These are phyloP conservation scores for Machimus rusticus DNA, from an alignment of 2,888 invertebrate species.

Conservation along the genomic window DNA sequence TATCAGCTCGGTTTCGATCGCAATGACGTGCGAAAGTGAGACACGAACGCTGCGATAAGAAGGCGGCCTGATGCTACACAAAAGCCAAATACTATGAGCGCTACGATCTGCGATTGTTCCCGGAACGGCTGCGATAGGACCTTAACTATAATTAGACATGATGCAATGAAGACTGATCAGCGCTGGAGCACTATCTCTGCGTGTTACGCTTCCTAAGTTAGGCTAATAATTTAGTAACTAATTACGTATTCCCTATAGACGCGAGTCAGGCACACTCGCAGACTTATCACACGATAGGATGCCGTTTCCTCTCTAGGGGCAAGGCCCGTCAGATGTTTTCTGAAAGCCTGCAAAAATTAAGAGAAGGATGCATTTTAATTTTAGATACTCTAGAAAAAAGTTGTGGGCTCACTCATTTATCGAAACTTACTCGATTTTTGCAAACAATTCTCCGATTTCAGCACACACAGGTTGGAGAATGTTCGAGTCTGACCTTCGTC, in stretches of 20 bases:
- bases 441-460: constrained; percentile 62
- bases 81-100: constrained; percentile 22
- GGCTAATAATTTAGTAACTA: constrained; percentile 35
- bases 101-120: constrained; percentile 3
- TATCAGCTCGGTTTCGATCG: constrained; percentile 4
- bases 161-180: constrained; percentile 26
- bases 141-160: constrained; percentile 40
- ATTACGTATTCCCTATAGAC: constrained; percentile 28
- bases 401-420: not conserved
- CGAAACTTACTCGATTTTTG: constrained; percentile 55
- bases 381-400: not conserved
- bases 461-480: constrained; percentile 59
- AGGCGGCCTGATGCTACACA: constrained; percentile 1
- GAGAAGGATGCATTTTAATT: constrained; percentile 10
- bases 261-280: constrained; percentile 14
- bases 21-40: constrained; percentile 18
- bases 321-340: constrained; percentile 60
- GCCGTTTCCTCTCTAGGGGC: constrained; percentile 53
- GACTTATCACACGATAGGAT: constrained; percentile 29
- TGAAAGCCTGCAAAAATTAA: constrained; percentile 55
- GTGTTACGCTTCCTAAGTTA: not conserved
- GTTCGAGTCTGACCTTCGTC: constrained; percentile 60
- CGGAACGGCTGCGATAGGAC: constrained; percentile 28
- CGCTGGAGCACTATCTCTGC: not conserved
- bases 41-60: constrained; percentile 10